Evolutionary conservation across 2,113 vertebrate genomes (phyloP), one percentile per base, ranked within the genome.

Genomic region (Willisornis vidua): DNA sequence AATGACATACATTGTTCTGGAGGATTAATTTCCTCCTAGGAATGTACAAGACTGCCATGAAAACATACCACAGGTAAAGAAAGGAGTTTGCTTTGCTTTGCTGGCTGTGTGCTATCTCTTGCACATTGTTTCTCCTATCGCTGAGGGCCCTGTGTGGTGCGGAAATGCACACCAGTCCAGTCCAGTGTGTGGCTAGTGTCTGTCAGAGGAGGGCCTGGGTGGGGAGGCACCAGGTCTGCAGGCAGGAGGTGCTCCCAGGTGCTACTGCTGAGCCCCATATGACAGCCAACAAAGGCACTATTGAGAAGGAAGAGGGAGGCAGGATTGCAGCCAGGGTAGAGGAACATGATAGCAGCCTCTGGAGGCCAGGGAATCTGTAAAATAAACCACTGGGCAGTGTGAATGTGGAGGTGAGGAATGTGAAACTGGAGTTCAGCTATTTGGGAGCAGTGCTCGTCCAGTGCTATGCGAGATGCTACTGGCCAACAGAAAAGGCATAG

Each of bases 311-410:
- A 65, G 18, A 22, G 35, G n/a, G 46, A 91, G 43, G 58, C 49
- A 76, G 66, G 46, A 19, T 65, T 85, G 58, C 0, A 26, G 85
- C 87, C 2, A 14, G 55, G 25, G 54, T 1, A 4, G 26, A 73
- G 63, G 90, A 93, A 96, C 39, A 77, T 4, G 82, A 96, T 94
- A 96, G 85, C 85, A 90, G 75, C 39, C 61, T 88, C 72, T 76
- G 0, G 9, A 92, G 89, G 95, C 94, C 92, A 90, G 90, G 52
- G 85, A 97, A 93, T 96, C 92, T 95, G 93, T 92, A 95, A 95
- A 93, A 85, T 86, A 97, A 97, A 95, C 93, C 7, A 0, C 72
- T 0, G 31, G 83, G 72, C 75, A 90, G 76, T 2, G 0, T 1
- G 52, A 79, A 83, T 0, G 1, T 80, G 51, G 90, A 97, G 87